phyloP scores from a whole-genome alignment of 23 tunicate genomes.

The Oikopleura vanhoeffeni region DNA sequence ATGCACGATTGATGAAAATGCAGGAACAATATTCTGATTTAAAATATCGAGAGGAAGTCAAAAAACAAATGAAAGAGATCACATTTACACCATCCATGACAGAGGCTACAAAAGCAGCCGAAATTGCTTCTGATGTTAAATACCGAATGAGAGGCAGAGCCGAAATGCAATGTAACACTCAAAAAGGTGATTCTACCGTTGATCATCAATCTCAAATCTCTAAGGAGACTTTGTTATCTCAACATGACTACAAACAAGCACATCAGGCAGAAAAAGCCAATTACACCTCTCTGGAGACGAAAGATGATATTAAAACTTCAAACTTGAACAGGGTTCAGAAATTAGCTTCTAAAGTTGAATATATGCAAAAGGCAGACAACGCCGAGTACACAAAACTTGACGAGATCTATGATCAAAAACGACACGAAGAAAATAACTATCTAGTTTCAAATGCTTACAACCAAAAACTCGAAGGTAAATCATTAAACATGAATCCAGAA shows the following conservation, averaged over 20 bases:
- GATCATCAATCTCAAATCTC: not conserved
- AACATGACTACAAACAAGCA: conserved; percentile 26
- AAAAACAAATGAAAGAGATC: conserved; percentile 35
- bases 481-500: not conserved
- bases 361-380: conserved; percentile 38
- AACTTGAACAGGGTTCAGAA: not conserved
- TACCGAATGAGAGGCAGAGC: not conserved
- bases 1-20: conserved; percentile 47
- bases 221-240: not conserved
- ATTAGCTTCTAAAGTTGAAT: conserved; percentile 26
- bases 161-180: not conserved
- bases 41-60: conserved; percentile 25
- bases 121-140: conserved; percentile 6
- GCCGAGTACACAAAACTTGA: conserved; percentile 5
- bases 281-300: conserved; percentile 29
- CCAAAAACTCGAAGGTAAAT: not conserved
- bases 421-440: not conserved
- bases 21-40: conserved; percentile 51
- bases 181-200: not conserved
- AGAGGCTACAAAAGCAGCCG: conserved; percentile 58
- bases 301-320: conserved; percentile 22
- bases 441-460: not conserved
- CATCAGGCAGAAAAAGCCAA: conserved; percentile 27
- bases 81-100: conserved; percentile 68
- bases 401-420: not conserved